phyloP scores from a whole-genome alignment of 1,140 invertebrate species.

The Halotydeus destructor region DNA sequence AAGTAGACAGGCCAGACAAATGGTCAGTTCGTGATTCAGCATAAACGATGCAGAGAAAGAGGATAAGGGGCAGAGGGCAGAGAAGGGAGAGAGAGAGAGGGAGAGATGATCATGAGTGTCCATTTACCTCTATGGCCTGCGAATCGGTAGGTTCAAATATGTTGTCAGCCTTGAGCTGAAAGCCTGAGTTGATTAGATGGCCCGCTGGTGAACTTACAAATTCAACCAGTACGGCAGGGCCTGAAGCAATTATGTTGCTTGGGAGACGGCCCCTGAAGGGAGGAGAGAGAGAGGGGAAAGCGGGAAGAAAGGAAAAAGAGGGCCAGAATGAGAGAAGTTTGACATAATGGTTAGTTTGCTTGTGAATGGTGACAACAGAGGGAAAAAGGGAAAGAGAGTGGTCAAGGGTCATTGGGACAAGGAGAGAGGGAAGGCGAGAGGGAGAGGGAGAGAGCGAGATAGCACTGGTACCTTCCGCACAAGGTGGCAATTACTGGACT shows the following conservation, averaged over 20 bases:
- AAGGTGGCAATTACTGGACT: constrained; percentile 69
- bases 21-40: background rate
- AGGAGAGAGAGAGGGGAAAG: background rate
- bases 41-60: background rate
- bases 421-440: background rate
- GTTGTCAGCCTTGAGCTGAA: constrained; percentile 18
- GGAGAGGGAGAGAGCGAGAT: background rate
- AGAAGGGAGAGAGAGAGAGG: background rate
- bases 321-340: background rate
- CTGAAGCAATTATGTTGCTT: constrained; percentile 74
- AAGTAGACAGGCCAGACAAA: background rate
- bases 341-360: background rate
- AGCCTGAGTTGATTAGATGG: constrained; percentile 18
- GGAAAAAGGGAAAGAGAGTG: background rate
- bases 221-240: constrained; percentile 66
- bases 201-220: constrained; percentile 65
- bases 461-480: constrained; percentile 42
- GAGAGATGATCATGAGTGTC: background rate
- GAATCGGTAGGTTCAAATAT: constrained; percentile 12
- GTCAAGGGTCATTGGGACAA: background rate
- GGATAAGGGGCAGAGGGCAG: background rate
- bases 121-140: constrained; percentile 10
- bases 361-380: too few relatives aligned
- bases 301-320: background rate
- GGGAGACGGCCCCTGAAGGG: constrained; percentile 60